Evolutionary conservation across 2,113 vertebrate genomes (phyloP).

Genomic region (Grus americana): DNA sequence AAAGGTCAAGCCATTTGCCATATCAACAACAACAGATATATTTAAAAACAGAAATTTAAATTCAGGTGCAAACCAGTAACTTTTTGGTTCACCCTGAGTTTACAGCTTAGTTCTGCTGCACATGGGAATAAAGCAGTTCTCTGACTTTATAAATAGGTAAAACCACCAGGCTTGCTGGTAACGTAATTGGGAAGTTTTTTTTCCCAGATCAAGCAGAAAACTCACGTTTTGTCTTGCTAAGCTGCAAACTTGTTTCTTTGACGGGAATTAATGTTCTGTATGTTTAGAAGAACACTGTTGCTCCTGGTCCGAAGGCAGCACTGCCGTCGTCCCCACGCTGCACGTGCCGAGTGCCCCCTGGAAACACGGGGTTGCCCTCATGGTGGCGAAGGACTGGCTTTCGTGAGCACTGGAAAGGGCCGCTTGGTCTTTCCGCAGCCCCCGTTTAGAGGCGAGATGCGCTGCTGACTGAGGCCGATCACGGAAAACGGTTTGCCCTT

Average conservation of each 20-base stretch:
- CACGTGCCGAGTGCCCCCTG: background rate
- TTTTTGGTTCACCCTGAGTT: background rate
- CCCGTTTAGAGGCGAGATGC: fast-evolving
- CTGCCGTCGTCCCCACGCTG: fast-evolving
- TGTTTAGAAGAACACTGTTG: background rate
- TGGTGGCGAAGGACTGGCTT: background rate
- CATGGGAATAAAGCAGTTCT: background rate
- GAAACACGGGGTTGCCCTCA: fast-evolving
- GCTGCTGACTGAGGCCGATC: fast-evolving
- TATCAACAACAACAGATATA: background rate
- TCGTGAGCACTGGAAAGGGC: too few species aligned
- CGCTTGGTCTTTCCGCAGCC: background rate
- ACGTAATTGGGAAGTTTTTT: background rate
- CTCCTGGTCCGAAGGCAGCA: background rate
- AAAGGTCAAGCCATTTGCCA: background rate
- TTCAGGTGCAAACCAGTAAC: background rate
- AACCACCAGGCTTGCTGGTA: background rate
- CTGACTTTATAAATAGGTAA: background rate
- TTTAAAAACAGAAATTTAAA: background rate
- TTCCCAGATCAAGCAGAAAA: background rate
- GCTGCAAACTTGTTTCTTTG: background rate
- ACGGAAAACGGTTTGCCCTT: background rate
- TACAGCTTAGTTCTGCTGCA: background rate
- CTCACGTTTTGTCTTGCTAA: background rate
- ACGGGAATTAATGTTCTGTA: background rate